Base-by-base conservation (phyloP, 2,888 invertebrate genomes). In the Digitonthophagus gazella region DNA sequence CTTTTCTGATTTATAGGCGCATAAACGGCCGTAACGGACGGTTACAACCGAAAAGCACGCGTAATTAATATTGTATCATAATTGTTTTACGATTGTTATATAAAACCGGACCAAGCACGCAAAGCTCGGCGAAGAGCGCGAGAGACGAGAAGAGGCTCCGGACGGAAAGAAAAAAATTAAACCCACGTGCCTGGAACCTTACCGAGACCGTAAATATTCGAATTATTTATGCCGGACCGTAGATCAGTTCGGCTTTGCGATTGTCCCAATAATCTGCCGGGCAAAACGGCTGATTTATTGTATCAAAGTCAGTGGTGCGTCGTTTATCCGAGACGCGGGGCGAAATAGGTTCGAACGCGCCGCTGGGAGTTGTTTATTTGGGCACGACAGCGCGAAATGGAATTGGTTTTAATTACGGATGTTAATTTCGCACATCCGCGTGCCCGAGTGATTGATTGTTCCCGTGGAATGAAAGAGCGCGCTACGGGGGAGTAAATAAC, bases 231-330 rank as follows among this genome's bases (percentile, higher is more conserved):
- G 67, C 68, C 58, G 65, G 15, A 66, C 66, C 58, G 67, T 72
- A 69, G 70, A 72, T 72, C 69, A 74, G 20, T 54, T 64, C 58
- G 71, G 67, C 56, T 64, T 67, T 66, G 71, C 71, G 72, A 73
- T 74, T 72, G 72, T 73, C 70, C 69, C 71, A 72, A 74, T 73
- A 74, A 74, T 73, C 74, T 69, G 69, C 67, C 64, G 69, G 69
- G 71, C 68, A 71, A 72, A 70, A 71, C 71, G 67, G 55, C 71
- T 74, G 74, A 73, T 74, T 74, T 73, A 74, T 74, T 70, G 68
- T 71, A 73, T 71, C 72, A 71, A 69, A 71, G 68, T 65, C 66
- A 70, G 61, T 16, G 18, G 61, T 19, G 61, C 61, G 19, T 61
- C 61, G 15, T 61, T 61, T 57, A 15, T 57, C 57, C 57, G 15